Percentiles rank a stretch among this genome's conserved stretches.
These are phyloP conservation scores for Ichneumoninae sp. DNA, from an alignment of 2,888 invertebrate genomes.

Conservation along the genomic window DNA sequence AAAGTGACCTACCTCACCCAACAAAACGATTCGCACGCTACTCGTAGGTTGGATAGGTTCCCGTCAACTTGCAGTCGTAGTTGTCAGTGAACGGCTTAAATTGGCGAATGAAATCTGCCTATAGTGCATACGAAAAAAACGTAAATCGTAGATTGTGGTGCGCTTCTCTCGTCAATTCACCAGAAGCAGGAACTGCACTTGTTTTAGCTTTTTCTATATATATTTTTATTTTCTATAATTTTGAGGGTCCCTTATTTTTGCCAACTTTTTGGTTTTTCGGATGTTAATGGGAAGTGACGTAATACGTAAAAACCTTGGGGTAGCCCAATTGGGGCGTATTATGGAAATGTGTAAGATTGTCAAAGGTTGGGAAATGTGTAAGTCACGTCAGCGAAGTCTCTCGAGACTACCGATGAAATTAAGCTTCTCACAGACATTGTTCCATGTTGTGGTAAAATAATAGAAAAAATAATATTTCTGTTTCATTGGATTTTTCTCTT, in stretches of 20 bases:
- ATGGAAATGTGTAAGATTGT: constrained; percentile 12
- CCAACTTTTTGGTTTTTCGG: too few relatives aligned
- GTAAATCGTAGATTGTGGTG: neutral
- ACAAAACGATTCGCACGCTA: constrained; percentile 22
- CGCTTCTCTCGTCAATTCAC: neutral
- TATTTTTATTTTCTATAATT: too few relatives aligned
- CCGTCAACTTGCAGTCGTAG: neutral
- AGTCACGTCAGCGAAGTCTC: constrained; percentile 6
- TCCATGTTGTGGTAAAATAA: constrained; percentile 1
- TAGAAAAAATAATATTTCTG: constrained; percentile 23
- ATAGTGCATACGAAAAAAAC: constrained; percentile 5
- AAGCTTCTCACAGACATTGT: constrained; percentile 31
- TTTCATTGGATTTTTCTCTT: constrained; percentile 2
- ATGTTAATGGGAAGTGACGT: too few relatives aligned
- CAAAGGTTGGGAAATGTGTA: too few relatives aligned
- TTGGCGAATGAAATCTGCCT: neutral
- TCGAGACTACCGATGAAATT: constrained; percentile 14
- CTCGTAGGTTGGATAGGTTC: neutral
- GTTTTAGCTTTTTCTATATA: too few relatives aligned
- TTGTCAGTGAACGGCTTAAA: neutral
- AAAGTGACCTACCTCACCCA: constrained; percentile 24
- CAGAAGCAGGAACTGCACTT: neutral
- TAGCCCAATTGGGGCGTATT: neutral
- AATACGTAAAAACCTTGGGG: too few relatives aligned
- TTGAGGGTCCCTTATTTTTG: too few relatives aligned